Percentiles rank a stretch among this genome's conserved stretches.
phyloP scores from a whole-genome alignment of 1,140 invertebrate species.

The Nylanderia fulva region DNA sequence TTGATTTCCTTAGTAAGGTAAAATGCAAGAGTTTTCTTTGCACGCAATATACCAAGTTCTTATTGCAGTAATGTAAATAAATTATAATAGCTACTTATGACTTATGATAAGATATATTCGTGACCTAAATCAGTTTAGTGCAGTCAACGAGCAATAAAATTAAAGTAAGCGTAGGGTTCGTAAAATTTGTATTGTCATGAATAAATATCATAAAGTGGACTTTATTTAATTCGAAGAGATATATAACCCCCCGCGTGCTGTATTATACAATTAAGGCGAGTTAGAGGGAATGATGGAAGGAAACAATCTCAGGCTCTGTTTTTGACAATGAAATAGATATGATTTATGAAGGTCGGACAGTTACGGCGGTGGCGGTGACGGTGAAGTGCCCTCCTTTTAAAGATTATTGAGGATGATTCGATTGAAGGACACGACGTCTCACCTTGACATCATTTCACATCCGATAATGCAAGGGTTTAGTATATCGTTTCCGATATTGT shows the following conservation, averaged over 20 bases:
- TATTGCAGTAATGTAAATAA: neutral
- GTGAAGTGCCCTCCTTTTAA: constrained; percentile 62
- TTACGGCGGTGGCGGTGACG: constrained; percentile 29
- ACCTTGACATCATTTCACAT: constrained; percentile 61
- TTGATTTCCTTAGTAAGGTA: too few relatives aligned
- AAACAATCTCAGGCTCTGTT: constrained; percentile 41
- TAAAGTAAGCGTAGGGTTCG: neutral
- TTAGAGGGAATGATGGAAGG: constrained; percentile 11
- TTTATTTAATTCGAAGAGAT: neutral
- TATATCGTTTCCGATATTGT: constrained; percentile 42
- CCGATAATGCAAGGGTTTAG: constrained; percentile 40
- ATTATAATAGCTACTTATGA: neutral
- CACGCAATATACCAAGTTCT: neutral
- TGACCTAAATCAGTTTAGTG: neutral
- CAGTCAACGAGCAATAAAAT: neutral
- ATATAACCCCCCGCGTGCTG: neutral
- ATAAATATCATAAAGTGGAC: constrained; percentile 23
- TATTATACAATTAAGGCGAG: constrained; percentile 38
- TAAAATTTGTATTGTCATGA: constrained; percentile 5
- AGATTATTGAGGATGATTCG: constrained; percentile 65
- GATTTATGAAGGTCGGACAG: constrained; percentile 61
- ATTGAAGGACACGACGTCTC: constrained; percentile 62
- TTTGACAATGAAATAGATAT: constrained; percentile 68
- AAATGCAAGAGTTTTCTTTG: neutral
- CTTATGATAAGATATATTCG: neutral